Evolutionary conservation across 2,113 vertebrate genomes (phyloP).

Genomic region (Pavo muticus): DNA sequence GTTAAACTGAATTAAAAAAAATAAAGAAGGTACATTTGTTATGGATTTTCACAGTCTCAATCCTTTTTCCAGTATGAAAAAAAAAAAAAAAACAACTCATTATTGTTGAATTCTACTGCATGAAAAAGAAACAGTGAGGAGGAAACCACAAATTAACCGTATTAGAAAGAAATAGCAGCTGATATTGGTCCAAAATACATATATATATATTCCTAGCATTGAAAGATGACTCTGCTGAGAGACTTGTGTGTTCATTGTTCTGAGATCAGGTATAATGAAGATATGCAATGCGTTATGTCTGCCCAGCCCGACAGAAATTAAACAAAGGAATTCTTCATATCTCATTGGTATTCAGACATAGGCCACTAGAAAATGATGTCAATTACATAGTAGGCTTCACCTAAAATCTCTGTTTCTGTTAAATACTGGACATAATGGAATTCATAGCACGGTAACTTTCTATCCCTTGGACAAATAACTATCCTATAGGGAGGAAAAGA

Average conservation of each 20-base stretch:
- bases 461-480: not conserved
- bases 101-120: not conserved
- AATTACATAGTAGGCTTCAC: slow-evolving; percentile 2
- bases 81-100: not conserved
- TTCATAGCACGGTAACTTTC: not conserved
- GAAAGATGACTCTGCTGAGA: slow-evolving; percentile 42
- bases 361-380: not conserved
- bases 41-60: not conserved
- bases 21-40: not conserved
- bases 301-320: not conserved
- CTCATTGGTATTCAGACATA: not conserved
- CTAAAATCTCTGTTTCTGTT: slow-evolving; percentile 8
- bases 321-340: not conserved
- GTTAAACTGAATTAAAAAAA: not conserved
- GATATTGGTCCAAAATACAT: not conserved
- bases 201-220: not conserved
- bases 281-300: not conserved
- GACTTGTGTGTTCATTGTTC: not conserved
- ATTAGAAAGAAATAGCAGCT: slow-evolving; percentile 3
- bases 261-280: not conserved
- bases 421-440: slow-evolving; percentile 2
- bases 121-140: not conserved
- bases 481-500: not conserved
- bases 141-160: slow-evolving; percentile 1
- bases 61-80: not conserved